Evolutionary conservation across 2,888 invertebrate genomes (phyloP).

Genomic region (Griposia aprilina): DNA sequence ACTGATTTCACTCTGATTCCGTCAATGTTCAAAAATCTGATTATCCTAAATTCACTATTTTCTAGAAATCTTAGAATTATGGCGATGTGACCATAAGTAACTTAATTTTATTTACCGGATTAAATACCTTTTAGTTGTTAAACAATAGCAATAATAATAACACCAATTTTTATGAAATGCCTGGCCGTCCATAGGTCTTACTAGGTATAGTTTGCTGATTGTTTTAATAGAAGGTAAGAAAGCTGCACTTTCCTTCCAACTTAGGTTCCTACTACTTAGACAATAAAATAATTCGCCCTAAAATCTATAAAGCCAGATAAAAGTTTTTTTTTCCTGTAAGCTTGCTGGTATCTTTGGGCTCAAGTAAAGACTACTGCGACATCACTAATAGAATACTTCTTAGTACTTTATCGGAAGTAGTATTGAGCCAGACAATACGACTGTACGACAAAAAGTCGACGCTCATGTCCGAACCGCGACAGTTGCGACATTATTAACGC

Average conservation of each 20-base stretch:
- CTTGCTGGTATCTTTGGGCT: neutral
- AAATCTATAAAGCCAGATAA: neutral
- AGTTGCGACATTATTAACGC: slow-evolving; percentile 69
- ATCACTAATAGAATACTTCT: slow-evolving; percentile 2
- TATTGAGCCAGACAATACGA: slow-evolving; percentile 41
- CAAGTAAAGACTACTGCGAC: slow-evolving; percentile 13
- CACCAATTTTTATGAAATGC: slow-evolving; percentile 6
- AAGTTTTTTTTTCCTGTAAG: too few relatives aligned
- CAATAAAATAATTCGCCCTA: slow-evolving; percentile 7
- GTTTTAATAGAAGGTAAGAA: neutral
- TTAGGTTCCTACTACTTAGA: too few relatives aligned
- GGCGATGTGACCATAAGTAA: neutral
- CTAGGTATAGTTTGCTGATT: neutral
- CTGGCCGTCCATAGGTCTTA: neutral
- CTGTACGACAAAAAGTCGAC: slow-evolving; percentile 31
- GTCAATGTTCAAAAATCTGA: neutral
- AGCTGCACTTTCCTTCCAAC: neutral
- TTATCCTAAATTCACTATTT: neutral
- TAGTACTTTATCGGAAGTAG: slow-evolving; percentile 47
- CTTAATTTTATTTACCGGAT: neutral
- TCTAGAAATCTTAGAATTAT: slow-evolving; percentile 2
- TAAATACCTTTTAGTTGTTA: neutral
- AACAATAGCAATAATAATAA: neutral
- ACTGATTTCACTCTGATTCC: neutral
- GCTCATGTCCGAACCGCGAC: slow-evolving; percentile 41